Evolutionary conservation across 2,113 vertebrate species (phyloP), one percentile per base, ranked within the genome.

Genomic region (Hippocampus guttulatus): DNA sequence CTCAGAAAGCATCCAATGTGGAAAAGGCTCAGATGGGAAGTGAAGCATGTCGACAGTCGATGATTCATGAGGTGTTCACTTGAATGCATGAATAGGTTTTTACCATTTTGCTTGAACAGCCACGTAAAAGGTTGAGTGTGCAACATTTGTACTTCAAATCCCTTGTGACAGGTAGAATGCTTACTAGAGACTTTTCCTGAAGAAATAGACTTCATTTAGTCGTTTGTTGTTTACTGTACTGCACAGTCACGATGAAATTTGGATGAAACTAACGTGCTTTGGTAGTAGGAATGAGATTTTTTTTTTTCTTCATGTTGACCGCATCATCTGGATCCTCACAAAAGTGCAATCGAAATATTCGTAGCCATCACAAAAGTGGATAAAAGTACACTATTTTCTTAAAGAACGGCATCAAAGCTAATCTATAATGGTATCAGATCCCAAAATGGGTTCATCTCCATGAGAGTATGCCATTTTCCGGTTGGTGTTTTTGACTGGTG

Each of bases 21-120:
- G 71, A 67, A 74, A 61, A 69, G 58, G 68, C 45, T 78, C 9
- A 4, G 69, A 62, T 60, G 11, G 11, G n/a, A 38, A 20, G 30
- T 8, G 27, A 65, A 45, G 63, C 41, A 45, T 70, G 43, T 55
- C 10, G 23, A 55, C 33, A 41, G 67, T 85, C 6, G 78, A 76
- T 77, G 40, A 79, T 72, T 69, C 65, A 60, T 74, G 67, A 70
- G 69, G 30, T 71, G 49, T 55, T 33, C 69, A 58, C 62, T 69
- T 18, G 1, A 74, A 69, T 63, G 38, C 71, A 21, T 20, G 64
- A 61, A 49, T 69, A 25, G 52, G 52, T 65, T 76, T 82, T 66
- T 21, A 62, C 25, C 27, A 41, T 70, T 74, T 63, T 25, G 68
- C 58, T 51, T 68, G 54, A 43, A 7, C 63, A 10, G 47, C 71